Evolutionary conservation across 2,797 vertebrate species (phyloP), one percentile per base, ranked within the genome.

Genomic region (Gadopsis bispinosus): DNA sequence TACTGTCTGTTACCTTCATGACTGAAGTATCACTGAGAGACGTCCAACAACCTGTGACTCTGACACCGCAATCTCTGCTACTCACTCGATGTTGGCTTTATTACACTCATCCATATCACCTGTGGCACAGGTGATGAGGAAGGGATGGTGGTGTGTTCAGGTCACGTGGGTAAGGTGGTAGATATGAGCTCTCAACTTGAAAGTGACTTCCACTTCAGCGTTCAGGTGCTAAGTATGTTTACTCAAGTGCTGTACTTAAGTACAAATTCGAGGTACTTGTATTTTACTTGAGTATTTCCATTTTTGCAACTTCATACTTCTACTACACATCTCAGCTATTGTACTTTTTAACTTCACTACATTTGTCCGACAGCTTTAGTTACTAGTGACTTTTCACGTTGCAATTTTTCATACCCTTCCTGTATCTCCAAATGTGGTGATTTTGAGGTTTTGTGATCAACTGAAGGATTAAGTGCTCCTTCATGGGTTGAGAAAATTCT

Each of bases 81-180:
- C 10, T 22, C 7, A 20, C 51, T 55, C 26, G 26, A 26, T 1
- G 26, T 26, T 26, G 19, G 35, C 19, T 11, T 83, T 12, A 80
- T 89, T 35, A 90, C n/a, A 22, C 74, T 90, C 59, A 93, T 91
- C 55, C 11, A 29, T 16, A 59, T 85, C 92, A 93, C 87, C 92
- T 93, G 92, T 63, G 77, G 16, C 29, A 48, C 62, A 79, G 69
- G 47, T 54, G 47, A 53, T 16, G 8, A 66, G 72, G 79, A 50
- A 0, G 43, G 66, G 0, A 7, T 8, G 20, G 75, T 75, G 89
- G 3, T 89, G 85, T 67, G 26, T 94, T 93, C 77, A 90, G 17
- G 86, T 8, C 7, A 47, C 73, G 35, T 0, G 3, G 1, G 11
- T 22, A 89, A 45, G 0, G 37, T 80, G 39, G 84, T 39, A 63